These are phyloP conservation scores for Drosophila baimaii DNA, from an alignment of 1,140 invertebrate genomes.

Conservation along the genomic window DNA sequence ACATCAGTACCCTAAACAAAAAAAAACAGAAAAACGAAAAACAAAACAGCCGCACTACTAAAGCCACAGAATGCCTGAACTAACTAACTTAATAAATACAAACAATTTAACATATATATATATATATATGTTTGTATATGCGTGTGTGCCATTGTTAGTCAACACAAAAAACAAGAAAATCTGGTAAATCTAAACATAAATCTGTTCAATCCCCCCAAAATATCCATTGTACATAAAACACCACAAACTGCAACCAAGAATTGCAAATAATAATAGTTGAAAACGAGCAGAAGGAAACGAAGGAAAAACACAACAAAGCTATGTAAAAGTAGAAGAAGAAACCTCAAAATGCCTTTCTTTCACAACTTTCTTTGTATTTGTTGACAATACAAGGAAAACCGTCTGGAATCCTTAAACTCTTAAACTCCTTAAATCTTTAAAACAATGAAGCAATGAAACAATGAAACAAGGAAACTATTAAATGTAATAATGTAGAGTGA, in stretches of 20 bases:
- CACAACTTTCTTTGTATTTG: not conserved
- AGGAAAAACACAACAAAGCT: constrained; percentile 15
- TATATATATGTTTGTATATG: constrained; percentile 38
- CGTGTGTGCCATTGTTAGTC: constrained; percentile 72
- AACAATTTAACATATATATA: constrained; percentile 21
- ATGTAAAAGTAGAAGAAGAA: constrained; percentile 4
- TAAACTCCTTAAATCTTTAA: constrained; percentile 2
- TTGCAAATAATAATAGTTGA: constrained; percentile 4
- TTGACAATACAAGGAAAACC: too few species aligned
- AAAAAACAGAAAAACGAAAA: not conserved
- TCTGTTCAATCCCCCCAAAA: not conserved
- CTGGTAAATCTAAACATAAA: constrained; percentile 9
- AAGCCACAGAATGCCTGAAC: constrained; percentile 42
- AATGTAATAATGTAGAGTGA: constrained; percentile 10
- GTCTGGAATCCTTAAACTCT: not conserved
- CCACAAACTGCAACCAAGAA: constrained; percentile 20
- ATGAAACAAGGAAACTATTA: constrained; percentile 18
- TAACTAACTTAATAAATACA: constrained; percentile 20
- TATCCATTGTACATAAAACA: constrained; percentile 38
- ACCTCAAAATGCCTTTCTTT: constrained; percentile 41
- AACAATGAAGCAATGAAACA: constrained; percentile 6
- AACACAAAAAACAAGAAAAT: constrained; percentile 15
- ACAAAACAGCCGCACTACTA: constrained; percentile 17
- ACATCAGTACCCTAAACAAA: constrained; percentile 1
- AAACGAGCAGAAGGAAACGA: constrained; percentile 8